These are phyloP conservation scores for Arizona elegans DNA, from an alignment of 2,113 vertebrate genomes.

Conservation along the genomic window DNA sequence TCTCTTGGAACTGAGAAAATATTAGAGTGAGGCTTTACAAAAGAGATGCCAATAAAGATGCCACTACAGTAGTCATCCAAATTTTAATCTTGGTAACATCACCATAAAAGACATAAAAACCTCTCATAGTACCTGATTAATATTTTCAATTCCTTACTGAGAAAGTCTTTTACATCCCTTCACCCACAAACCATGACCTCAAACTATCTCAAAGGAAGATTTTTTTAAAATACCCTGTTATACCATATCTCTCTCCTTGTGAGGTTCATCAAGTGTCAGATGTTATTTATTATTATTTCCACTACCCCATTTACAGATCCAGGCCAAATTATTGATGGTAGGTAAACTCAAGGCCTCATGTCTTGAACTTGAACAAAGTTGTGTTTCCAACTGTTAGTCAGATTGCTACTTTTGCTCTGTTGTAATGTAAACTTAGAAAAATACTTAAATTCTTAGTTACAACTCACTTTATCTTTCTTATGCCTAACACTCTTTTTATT, in stretches of 20 bases:
- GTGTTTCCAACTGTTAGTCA: neutral
- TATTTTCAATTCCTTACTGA: neutral
- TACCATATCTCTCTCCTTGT: neutral
- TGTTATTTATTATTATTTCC: neutral
- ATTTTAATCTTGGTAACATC: neutral
- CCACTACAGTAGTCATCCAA: neutral
- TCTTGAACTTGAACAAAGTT: neutral
- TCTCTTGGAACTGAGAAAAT: neutral
- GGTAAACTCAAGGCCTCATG: neutral
- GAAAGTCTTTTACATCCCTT: neutral
- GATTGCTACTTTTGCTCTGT: neutral
- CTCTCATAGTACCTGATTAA: neutral
- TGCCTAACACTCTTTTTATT: neutral
- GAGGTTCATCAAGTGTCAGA: neutral
- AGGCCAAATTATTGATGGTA: neutral
- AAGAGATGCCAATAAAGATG: neutral
- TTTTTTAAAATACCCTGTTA: neutral
- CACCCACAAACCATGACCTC: neutral
- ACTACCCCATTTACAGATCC: neutral
- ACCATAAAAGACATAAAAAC: neutral
- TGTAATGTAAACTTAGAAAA: neutral
- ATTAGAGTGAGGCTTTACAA: neutral
- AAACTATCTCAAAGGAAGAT: neutral
- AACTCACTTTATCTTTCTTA: neutral
- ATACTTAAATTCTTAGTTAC: neutral